Base-by-base conservation (phyloP, 2,113 vertebrate genomes). In the Psilopsiagon aymara region DNA sequence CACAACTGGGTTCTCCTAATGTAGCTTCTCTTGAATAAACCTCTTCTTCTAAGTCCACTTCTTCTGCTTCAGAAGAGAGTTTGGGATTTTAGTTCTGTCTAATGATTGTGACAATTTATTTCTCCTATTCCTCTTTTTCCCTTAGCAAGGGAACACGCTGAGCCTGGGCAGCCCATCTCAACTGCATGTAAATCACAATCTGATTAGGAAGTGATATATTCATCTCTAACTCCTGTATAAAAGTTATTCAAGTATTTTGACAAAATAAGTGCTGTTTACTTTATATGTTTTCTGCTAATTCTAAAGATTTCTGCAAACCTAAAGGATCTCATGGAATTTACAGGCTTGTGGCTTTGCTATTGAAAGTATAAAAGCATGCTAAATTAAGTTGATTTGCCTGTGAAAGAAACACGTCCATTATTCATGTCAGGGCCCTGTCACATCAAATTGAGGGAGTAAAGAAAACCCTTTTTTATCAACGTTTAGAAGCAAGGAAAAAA, bases 371-470 rank as follows among this genome's bases (percentile, higher is more conserved):
- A 99, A 99, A 99, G 98, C 98, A 99, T 98, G 99, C 98, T 99
- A 99, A 99, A 99, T 99, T 99, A 99, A 99, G 99, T 99, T 99
- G 98, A 99, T 99, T 99, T 99, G 99, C 99, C 99, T 99, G 99
- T 99, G 99, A 99, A 99, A 99, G 98, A 98, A 98, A 93, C 94
- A 98, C 97, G 99, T 99, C 99, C 99, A 99, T 99, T 99, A 99
- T 99, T 99, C 99, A 99, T 99, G 99, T 99, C 99, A 99, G 98
- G 97, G 98, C 98, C 98, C 99, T 99, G 99, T 99, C 99, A 99
- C 99, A 99, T 99, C 98, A 98, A 99, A 99, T 99, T 99, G 99
- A 99, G 98, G 98, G 99, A 99, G 98, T 98, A 98, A 99, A 99
- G 99, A 99, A 98, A 98, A 98, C 95, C 98, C 98, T 98, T 98